Percentiles rank a stretch among this genome's conserved stretches.
Evolutionary conservation across 2,113 vertebrate species (phyloP).

Genomic region (Urocynchramus pylzowi): DNA sequence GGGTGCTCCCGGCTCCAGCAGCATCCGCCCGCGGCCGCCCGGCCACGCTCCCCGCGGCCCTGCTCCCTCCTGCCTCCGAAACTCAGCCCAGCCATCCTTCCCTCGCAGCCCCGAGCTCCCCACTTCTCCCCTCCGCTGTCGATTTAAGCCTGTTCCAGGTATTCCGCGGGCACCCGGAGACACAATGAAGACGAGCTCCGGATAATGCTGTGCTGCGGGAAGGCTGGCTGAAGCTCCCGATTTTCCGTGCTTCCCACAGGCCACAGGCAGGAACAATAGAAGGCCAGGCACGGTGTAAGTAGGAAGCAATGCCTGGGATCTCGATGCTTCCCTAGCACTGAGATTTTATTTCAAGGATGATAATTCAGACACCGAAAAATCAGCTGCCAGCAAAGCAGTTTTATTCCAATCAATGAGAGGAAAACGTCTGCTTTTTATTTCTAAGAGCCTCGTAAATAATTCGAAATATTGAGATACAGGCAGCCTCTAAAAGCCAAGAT

Average conservation of each 20-base stretch:
- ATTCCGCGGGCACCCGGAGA: background rate
- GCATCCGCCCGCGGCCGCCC: background rate
- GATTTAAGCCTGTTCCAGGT: background rate
- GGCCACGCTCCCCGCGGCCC: background rate
- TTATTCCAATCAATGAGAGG: background rate
- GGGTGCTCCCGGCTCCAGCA: background rate
- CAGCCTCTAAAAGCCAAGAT: background rate
- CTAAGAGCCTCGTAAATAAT: background rate
- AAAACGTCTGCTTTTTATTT: background rate
- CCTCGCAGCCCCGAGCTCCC: background rate
- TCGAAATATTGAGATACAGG: background rate
- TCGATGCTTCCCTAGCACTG: background rate
- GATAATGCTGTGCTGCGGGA: background rate
- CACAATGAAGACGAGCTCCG: background rate
- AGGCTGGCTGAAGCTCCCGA: background rate
- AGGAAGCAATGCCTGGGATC: background rate
- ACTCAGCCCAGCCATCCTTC: background rate
- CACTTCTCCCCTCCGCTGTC: accelerated
- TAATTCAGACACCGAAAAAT: background rate
- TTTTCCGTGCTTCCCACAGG: background rate
- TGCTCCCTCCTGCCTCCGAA: background rate
- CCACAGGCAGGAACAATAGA: slow-evolving; percentile 54
- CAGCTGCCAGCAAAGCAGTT: background rate
- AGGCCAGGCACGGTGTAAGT: background rate
- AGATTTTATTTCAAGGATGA: background rate